These are phyloP conservation scores for Cladopsammia gracilis DNA, from an alignment of 64 coral and sea anemone species.

Conservation along the genomic window DNA sequence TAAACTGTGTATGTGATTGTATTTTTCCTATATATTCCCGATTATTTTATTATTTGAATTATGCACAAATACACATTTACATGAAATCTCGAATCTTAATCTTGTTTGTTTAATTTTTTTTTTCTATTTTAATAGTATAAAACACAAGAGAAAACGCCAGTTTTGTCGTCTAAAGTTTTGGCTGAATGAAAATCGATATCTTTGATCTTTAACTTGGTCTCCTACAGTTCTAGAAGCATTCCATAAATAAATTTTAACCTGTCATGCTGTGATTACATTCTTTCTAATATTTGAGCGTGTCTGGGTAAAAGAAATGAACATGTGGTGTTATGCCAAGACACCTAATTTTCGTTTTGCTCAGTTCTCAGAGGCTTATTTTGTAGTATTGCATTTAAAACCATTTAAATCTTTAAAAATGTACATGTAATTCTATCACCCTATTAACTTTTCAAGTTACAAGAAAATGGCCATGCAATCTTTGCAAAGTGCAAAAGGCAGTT, in stretches of 20 bases:
- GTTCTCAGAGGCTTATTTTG: too few species aligned
- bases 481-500: too few species aligned
- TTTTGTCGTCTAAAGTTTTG: not conserved
- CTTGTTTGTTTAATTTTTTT: not conserved
- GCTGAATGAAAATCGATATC: not conserved
- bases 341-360: too few species aligned
- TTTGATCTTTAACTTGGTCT: not conserved
- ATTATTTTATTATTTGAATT: not conserved
- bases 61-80: not conserved
- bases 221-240: constrained; percentile 15
- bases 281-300: not conserved
- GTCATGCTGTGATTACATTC: not conserved
- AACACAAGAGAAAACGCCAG: not conserved
- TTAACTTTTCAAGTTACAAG: too few species aligned
- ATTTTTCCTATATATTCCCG: not conserved
- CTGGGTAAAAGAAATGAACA: too few species aligned
- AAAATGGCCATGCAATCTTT: too few species aligned
- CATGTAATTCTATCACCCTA: too few species aligned
- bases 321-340: too few species aligned
- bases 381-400: too few species aligned
- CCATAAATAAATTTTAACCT: not conserved
- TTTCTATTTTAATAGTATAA: not conserved
- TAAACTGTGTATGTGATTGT: not conserved
- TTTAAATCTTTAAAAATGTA: too few species aligned
- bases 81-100: not conserved